phyloP scores from a whole-genome alignment of 2,113 vertebrate species.

The Colius striatus region DNA sequence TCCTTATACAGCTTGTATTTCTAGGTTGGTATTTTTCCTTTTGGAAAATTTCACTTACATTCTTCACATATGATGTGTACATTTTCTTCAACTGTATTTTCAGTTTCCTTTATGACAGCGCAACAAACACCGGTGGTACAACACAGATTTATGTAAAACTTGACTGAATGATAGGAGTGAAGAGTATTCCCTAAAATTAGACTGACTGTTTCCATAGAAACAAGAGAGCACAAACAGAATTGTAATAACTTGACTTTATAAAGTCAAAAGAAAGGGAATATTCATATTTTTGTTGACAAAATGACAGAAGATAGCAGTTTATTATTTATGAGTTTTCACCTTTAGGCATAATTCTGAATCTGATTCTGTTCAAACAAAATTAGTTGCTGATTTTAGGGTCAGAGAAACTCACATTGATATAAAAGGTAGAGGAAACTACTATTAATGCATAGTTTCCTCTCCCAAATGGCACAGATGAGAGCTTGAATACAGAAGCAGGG shows the following conservation, averaged over 20 bases:
- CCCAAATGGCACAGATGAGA: neutral
- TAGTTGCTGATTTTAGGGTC: neutral
- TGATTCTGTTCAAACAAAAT: neutral
- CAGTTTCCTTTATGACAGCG: neutral
- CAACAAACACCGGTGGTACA: neutral
- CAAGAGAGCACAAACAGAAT: slow-evolving; percentile 20
- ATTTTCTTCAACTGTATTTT: neutral
- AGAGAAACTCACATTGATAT: accelerated
- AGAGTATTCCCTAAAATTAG: slow-evolving; percentile 45
- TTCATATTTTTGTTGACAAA: neutral
- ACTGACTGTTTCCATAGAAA: slow-evolving; percentile 55
- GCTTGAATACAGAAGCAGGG: neutral
- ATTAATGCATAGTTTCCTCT: neutral
- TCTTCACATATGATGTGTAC: neutral
- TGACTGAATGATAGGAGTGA: neutral
- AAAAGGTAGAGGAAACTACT: neutral
- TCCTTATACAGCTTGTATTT: neutral
- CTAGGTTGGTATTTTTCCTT: neutral
- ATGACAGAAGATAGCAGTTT: neutral
- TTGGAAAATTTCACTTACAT: neutral
- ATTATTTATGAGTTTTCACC: neutral
- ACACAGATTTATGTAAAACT: slow-evolving; percentile 2
- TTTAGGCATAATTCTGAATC: neutral
- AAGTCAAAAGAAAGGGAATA: slow-evolving; percentile 19
- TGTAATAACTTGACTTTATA: slow-evolving; percentile 12